Conservation (phyloP, 2,797 vertebrate species). For the Gorsachius magnificus region DNA sequence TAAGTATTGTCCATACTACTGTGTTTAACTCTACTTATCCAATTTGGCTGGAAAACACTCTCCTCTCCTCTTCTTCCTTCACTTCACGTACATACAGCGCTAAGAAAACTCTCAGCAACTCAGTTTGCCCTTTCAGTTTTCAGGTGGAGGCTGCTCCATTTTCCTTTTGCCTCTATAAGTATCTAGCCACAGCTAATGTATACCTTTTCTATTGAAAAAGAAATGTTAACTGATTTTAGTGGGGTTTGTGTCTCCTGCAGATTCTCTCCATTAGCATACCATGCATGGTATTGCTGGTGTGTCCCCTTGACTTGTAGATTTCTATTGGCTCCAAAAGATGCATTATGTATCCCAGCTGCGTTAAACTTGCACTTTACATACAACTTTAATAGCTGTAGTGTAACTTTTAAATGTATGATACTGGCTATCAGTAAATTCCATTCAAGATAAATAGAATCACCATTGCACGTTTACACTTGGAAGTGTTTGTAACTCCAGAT, state of each 20-base stretch:
- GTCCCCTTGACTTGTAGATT: not conserved
- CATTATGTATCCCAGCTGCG: not conserved
- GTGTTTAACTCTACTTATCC: not conserved
- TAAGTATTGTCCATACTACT: not conserved
- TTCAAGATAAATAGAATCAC: not conserved
- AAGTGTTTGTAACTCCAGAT: not conserved
- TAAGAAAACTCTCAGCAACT: not conserved
- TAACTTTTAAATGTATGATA: not conserved
- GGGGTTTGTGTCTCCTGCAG: not conserved
- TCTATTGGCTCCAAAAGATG: not conserved
- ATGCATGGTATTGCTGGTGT: fast-evolving
- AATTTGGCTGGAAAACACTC: not conserved
- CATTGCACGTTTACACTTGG: not conserved
- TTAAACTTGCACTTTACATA: not conserved
- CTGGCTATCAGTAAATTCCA: not conserved
- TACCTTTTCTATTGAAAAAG: not conserved
- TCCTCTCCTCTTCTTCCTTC: not conserved
- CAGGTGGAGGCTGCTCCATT: not conserved
- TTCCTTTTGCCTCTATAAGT: not conserved
- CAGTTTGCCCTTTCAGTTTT: not conserved
- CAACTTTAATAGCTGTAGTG: not conserved
- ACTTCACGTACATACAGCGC: not conserved
- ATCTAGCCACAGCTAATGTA: not conserved
- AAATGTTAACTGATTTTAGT: not conserved
- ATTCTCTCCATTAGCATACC: fast-evolving